Base-by-base conservation (phyloP, 2,888 invertebrate genomes). In the Axea sp. region DNA sequence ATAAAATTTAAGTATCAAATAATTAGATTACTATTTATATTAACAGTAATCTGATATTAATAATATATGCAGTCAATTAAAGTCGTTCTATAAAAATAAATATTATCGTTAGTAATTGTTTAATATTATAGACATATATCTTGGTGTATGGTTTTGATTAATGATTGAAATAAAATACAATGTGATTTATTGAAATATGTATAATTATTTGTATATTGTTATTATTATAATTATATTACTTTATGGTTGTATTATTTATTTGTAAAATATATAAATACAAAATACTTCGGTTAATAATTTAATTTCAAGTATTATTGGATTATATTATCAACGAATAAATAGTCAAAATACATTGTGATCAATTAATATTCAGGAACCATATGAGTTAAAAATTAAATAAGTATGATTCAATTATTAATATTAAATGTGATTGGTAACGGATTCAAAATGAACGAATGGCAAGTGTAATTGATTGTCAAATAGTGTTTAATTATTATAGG, bases 291-390 rank as follows among this genome's bases (percentile, higher is more conserved):
- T 4, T 4, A 4, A 19, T 45, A 49, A 39, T 43, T 43, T 33
- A 14, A 33, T 41, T 24, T 33, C 11, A n/a, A 43, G 17, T 31
- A 30, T 33, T 51, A 26, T 14, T 22, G 8, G n/a, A 15, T 49
- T 39, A 24, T 19, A 39, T 3, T 39, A 12, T 45, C 9, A 31
- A 31, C 9, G 17, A 47, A 53, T 12, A 17, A 49, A 67, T 67
- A 57, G 67, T 57, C 67, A 57, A 67, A 57, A 67, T 67, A 33
- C 65, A 65, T 55, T 55, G 55, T 67, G 67, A 67, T 67, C 67
- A 67, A 67, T 57, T 57, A 49, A 28, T 9, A 33, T 39, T 57
- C 49, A 49, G 49, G 57, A 57, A 57, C 11, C 14, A 57, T 11
- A 57, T 41, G 57, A 57, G 47, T 49, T 41, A 41, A 43, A 31